These are phyloP conservation scores for Tenthredo livida DNA, from an alignment of 2,888 invertebrate genomes.

Conservation along the genomic window DNA sequence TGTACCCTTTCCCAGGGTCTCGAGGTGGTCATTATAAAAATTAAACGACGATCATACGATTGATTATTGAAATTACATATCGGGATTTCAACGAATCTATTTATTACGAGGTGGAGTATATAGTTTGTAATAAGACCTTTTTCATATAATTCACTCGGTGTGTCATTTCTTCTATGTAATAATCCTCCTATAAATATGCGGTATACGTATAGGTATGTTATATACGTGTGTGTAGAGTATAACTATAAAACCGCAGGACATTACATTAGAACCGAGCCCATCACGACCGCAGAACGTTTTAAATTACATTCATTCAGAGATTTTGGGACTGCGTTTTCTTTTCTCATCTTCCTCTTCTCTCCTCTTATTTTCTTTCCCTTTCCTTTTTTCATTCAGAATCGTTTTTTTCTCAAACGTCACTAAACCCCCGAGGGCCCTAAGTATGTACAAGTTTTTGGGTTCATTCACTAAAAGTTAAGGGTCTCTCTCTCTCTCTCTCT, in stretches of 20 bases:
- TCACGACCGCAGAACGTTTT: constrained; percentile 42
- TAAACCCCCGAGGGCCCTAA: constrained; percentile 14
- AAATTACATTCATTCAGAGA: constrained; percentile 76
- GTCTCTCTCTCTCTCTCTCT: constrained; percentile 36
- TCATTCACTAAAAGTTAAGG: constrained; percentile 54
- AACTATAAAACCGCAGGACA: constrained; percentile 29
- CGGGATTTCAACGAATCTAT: constrained; percentile 46
- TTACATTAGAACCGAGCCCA: constrained; percentile 28
- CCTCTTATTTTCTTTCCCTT: not conserved
- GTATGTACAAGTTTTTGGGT: constrained; percentile 46
- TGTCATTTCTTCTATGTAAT: constrained; percentile 73
- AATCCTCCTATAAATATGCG: not conserved
- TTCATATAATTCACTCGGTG: constrained; percentile 74
- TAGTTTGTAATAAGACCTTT: constrained; percentile 74
- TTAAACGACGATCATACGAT: constrained; percentile 78
- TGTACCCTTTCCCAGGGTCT: constrained; percentile 48
- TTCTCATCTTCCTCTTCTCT: not conserved
- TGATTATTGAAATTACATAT: constrained; percentile 77
- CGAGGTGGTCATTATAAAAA: constrained; percentile 74
- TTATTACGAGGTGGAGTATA: constrained; percentile 21
- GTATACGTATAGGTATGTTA: not conserved
- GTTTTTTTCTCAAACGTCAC: constrained; percentile 32
- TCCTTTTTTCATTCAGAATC: constrained; percentile 38
- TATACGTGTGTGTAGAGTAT: not conserved
- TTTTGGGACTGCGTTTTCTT: constrained; percentile 62